Evolutionary conservation across 2,797 vertebrate genomes (phyloP), one percentile per base, ranked within the genome.

Genomic region (Sitta carolinensis): DNA sequence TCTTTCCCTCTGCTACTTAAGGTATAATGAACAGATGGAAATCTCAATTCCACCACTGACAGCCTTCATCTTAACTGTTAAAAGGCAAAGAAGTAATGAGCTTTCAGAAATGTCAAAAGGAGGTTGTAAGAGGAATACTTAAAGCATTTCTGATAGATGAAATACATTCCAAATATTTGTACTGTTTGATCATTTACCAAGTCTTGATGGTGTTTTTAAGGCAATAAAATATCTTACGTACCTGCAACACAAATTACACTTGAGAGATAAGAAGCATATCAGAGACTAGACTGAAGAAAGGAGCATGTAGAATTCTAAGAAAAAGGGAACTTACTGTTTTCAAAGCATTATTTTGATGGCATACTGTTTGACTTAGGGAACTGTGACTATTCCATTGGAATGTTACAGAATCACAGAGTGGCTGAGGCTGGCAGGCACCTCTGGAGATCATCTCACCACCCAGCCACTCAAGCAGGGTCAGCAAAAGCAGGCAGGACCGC

Each of bases 1-100:
- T 76, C 58, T 67, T 92, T 89, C 8, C 48, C 59, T 61, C 43
- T 82, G 61, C 42, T 84, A 69, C 66, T 67, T 76, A 51, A 57
- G 38, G n/a, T 43, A 80, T 48, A 90, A 93, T 4, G 29, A 95
- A 63, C 78, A 92, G 66, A 96, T 92, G 91, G 87, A 89, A 93
- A 93, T 72, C 76, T 90, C 7, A 7, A 72, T 90, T 79, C 26
- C 38, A 87, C 18, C 18, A 52, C 51, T 87, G 85, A 90, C 67
- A 84, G 79, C 61, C 43, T 83, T 95, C 84, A 92, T 62, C 43
- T 68, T 83, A 61, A 69, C 16, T 81, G 25, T 59, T 68, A 80
- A 85, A 89, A 78, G n/a, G 73, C 45, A 78, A 66, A 82, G 42
- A 50, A 77, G 40, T 29, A 87, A 89, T 32, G 59, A 84, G 59